Percentiles rank a stretch among this genome's conserved stretches.
Conservation (phyloP, 1,140 invertebrate genomes). For the Philaenus spumarius region DNA sequence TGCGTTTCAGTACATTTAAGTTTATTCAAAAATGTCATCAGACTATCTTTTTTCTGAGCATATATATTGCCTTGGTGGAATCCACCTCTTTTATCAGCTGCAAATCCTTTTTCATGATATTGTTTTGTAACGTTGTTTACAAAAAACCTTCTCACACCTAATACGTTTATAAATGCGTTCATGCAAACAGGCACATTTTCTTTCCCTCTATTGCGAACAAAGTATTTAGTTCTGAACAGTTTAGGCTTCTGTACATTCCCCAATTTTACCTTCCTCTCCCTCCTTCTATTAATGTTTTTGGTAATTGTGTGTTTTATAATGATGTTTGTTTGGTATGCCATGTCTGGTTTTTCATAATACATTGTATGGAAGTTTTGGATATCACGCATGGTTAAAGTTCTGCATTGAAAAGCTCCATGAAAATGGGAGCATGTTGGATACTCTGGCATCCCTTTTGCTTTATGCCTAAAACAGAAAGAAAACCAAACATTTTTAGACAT, state of each 20-base stretch:
- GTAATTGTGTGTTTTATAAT: conserved; percentile 5
- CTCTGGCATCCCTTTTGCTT: neutral
- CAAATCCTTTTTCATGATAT: neutral
- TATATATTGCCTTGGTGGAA: too few species aligned
- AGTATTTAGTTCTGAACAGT: neutral
- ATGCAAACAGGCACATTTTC: too few species aligned
- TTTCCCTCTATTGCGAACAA: neutral
- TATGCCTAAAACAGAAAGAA: conserved; percentile 10
- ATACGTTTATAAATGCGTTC: conserved; percentile 2
- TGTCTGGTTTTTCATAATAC: too few species aligned
- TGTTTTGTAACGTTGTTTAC: too few species aligned
- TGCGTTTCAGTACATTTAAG: conserved; percentile 2
- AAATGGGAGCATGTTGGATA: conserved; percentile 3
- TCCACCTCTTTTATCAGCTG: conserved; percentile 9
- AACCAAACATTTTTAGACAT: neutral
- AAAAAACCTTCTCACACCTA: neutral
- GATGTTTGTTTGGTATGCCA: too few species aligned
- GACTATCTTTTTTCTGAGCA: conserved; percentile 6
- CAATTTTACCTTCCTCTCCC: neutral
- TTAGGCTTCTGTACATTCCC: neutral
- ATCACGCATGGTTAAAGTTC: conserved; percentile 1
- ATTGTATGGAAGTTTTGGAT: conserved; percentile 2
- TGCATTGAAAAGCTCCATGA: neutral
- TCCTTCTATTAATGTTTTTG: conserved; percentile 1
- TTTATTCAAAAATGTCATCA: conserved; percentile 4